Conservation (phyloP, 2,888 invertebrate species). For the Polyommatus iphigenia region DNA sequence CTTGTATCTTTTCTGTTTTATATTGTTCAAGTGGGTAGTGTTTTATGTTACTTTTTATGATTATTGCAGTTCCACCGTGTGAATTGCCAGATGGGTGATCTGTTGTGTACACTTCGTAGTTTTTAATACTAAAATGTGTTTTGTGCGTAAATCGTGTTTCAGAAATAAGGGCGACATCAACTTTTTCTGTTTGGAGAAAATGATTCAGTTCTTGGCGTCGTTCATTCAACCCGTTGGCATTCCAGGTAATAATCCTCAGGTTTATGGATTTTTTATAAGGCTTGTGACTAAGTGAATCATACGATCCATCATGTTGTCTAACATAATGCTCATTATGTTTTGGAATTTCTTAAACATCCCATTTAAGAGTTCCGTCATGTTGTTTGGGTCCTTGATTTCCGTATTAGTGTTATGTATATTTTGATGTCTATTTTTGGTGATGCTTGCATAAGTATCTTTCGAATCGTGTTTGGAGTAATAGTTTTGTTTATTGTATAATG, state of each 20-base stretch:
- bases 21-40: background rate
- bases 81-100: background rate
- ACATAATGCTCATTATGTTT: slow-evolving; percentile 31
- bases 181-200: background rate
- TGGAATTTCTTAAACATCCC: slow-evolving; percentile 30
- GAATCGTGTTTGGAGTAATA: background rate
- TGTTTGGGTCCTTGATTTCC: slow-evolving; percentile 23
- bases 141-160: background rate
- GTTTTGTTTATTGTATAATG: no score
- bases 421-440: background rate
- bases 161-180: background rate
- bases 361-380: slow-evolving; percentile 3
- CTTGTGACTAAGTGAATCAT: no score
- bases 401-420: background rate
- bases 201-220: background rate
- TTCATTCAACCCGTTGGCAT: background rate
- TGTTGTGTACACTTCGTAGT: background rate
- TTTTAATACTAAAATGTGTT: background rate
- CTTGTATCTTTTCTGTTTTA: background rate
- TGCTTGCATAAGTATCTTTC: background rate
- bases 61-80: background rate
- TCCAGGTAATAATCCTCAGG: background rate
- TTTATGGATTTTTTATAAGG: no score
- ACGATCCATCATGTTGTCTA: slow-evolving; percentile 29
- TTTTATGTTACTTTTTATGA: background rate